Percentiles rank a stretch among this genome's conserved stretches.
phyloP scores from a whole-genome alignment of 2,113 vertebrate genomes.

The Meleagris gallopavo region DNA sequence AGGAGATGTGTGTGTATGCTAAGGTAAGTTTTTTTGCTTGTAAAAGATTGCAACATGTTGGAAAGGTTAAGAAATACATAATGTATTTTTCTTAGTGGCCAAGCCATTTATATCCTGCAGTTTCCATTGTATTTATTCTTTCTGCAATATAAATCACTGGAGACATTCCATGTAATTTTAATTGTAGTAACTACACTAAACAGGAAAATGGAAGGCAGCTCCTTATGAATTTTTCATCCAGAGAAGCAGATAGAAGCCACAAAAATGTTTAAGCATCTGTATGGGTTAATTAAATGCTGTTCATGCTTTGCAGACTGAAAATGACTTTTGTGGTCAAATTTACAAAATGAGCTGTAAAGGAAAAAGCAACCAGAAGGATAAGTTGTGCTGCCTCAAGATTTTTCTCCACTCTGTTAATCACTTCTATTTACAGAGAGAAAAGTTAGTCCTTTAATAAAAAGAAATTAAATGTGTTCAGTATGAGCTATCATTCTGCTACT shows the following conservation, averaged over 20 bases:
- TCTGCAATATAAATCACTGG: background rate
- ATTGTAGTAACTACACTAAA: background rate
- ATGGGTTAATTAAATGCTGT: conserved; percentile 42
- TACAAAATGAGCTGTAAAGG: conserved; percentile 3
- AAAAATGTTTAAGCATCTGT: conserved; percentile 20
- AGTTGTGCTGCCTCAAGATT: background rate
- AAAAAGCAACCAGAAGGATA: background rate
- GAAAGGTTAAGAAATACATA: conserved; percentile 36
- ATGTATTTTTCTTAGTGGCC: background rate
- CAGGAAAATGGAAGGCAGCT: conserved; percentile 14
- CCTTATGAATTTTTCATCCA: conserved; percentile 14
- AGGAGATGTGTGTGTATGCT: background rate
- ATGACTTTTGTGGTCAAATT: background rate
- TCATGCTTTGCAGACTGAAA: background rate
- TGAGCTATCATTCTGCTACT: background rate
- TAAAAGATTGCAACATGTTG: background rate
- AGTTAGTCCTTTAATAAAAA: background rate
- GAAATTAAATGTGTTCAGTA: background rate
- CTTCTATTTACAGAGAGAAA: background rate
- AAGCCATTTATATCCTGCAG: background rate
- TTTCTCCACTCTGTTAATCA: background rate
- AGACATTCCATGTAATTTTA: conserved; percentile 6
- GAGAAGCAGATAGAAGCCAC: conserved; percentile 7
- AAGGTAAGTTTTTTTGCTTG: background rate
- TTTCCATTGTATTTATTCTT: conserved; percentile 33